phyloP scores from a whole-genome alignment of 2,113 vertebrate genomes.

The Fulica atra region DNA sequence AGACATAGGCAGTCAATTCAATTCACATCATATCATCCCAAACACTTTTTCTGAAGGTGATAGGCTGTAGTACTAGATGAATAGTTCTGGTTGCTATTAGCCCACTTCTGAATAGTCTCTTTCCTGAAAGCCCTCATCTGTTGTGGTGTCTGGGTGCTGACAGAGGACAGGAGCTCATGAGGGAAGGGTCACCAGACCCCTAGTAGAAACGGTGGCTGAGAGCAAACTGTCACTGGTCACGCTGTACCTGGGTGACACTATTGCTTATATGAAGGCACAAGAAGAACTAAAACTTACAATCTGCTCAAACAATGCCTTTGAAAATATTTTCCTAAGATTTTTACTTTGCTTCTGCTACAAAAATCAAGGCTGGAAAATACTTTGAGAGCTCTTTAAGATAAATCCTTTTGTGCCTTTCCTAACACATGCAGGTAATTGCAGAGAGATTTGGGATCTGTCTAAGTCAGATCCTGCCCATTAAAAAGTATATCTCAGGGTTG shows the following conservation, averaged over 20 bases:
- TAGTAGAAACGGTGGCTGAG: not conserved
- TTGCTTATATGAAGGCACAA: not conserved
- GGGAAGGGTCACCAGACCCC: not conserved
- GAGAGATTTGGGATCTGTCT: conserved; percentile 63
- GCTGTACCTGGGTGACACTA: not conserved
- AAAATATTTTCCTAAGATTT: conserved; percentile 35
- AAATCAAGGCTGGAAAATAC: conserved; percentile 4
- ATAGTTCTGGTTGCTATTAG: not conserved
- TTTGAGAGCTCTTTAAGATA: conserved; percentile 34
- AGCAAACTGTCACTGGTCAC: accelerated
- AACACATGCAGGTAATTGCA: conserved; percentile 55
- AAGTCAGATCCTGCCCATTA: conserved; percentile 68
- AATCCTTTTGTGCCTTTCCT: conserved; percentile 45
- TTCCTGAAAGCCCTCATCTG: not conserved
- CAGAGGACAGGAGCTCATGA: not conserved
- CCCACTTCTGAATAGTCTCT: not conserved
- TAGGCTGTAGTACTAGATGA: not conserved
- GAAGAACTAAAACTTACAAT: not conserved
- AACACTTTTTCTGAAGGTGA: not conserved
- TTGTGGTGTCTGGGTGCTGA: not conserved
- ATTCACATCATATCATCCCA: not conserved
- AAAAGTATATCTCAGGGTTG: conserved; percentile 63
- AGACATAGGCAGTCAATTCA: not conserved
- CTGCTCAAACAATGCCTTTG: not conserved
- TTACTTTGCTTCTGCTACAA: conserved; percentile 25